phyloP scores from a whole-genome alignment of 2,797 vertebrate genomes.

The Cossypha heuglini region DNA sequence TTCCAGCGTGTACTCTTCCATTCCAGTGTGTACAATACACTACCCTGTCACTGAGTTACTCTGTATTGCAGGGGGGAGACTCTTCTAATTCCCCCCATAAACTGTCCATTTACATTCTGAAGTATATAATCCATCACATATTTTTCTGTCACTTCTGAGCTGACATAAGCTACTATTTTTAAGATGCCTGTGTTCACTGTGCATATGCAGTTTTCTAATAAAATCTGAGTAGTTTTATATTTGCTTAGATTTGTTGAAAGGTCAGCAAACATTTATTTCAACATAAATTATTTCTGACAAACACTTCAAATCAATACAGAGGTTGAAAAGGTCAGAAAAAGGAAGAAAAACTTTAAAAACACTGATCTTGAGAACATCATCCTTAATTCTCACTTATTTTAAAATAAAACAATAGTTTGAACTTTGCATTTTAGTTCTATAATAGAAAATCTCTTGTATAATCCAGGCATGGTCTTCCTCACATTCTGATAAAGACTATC shows the following conservation, averaged over 20 bases:
- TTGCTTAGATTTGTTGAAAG: background rate
- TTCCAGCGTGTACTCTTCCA: background rate
- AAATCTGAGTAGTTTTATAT: background rate
- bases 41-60: background rate
- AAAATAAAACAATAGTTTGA: background rate
- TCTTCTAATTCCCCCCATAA: background rate
- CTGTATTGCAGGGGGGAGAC: background rate
- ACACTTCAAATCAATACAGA: background rate
- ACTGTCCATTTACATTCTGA: background rate
- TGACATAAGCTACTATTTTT: background rate
- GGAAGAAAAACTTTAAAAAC: background rate
- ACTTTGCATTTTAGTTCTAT: background rate
- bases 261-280: slow-evolving; percentile 11
- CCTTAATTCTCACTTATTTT: background rate
- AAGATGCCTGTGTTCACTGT: background rate
- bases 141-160: background rate
- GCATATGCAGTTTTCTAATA: background rate
- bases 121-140: background rate
- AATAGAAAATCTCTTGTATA: background rate
- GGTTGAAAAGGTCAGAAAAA: background rate
- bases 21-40: background rate
- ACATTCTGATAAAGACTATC: background rate
- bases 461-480: background rate
- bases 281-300: background rate
- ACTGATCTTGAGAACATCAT: background rate